Evolutionary conservation across 1,140 invertebrate genomes (phyloP).

Genomic region (Drosophila sturtevanti): DNA sequence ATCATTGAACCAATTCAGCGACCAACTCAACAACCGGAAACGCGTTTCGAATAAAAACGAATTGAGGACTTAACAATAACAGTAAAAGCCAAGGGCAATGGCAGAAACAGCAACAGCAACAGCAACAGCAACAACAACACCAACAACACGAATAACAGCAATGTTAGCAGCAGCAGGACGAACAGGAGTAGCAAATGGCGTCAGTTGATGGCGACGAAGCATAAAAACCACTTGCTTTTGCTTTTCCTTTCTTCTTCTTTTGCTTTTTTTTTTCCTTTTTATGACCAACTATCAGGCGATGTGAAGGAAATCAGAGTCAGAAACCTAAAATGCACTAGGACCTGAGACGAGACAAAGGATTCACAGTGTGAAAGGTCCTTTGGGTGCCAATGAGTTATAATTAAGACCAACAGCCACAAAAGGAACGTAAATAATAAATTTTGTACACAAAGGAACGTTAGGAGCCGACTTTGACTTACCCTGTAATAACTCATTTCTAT

Average conservation of each 20-base stretch:
- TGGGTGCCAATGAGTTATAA: conserved; percentile 52
- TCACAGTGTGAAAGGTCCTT: conserved; percentile 7
- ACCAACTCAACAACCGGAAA: conserved; percentile 81
- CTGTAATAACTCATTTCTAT: too few species aligned
- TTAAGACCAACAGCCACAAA: conserved; percentile 46
- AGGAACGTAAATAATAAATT: conserved; percentile 3
- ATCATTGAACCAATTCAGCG: conserved; percentile 81
- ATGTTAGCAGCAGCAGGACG: conserved; percentile 16
- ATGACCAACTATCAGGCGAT: conserved; percentile 56
- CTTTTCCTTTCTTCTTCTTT: conserved; percentile 33
- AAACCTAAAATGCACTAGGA: conserved; percentile 41
- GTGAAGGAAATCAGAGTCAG: conserved; percentile 55
- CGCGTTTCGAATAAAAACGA: conserved; percentile 80
- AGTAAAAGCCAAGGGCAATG: conserved; percentile 63
- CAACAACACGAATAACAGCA: conserved; percentile 33
- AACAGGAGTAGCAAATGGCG: conserved; percentile 64
- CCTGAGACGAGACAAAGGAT: conserved; percentile 2
- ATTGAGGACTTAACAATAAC: conserved; percentile 77
- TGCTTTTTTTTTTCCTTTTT: conserved; percentile 51
- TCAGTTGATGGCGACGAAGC: conserved; percentile 73
- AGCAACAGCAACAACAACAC: conserved; percentile 12
- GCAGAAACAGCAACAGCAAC: conserved; percentile 22
- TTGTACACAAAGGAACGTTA: conserved; percentile 7
- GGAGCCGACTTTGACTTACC: not conserved
- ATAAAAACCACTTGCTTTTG: conserved; percentile 72